Conservation (phyloP, 2,797 vertebrate genomes). For the Lithobates pipiens region DNA sequence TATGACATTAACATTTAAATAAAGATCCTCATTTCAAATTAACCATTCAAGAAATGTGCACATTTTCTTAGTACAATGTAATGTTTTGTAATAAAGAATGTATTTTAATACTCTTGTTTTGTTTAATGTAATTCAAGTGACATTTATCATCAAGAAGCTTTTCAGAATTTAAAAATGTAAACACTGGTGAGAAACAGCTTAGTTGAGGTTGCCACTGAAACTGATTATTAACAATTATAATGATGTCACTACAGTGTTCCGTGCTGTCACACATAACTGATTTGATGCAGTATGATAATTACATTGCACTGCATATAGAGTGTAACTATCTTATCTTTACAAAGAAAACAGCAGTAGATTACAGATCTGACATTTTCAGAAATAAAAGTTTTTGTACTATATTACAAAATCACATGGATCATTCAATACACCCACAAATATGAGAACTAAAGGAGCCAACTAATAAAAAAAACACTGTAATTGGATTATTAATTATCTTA, state of each 20-base stretch:
- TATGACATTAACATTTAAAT: too few relatives aligned
- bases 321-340: slow-evolving; percentile 3
- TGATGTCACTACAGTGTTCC: slow-evolving; percentile 38
- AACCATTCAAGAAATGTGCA: not conserved
- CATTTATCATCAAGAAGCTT: not conserved
- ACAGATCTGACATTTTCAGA: not conserved
- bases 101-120: not conserved
- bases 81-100: not conserved
- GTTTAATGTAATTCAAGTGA: not conserved
- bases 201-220: not conserved
- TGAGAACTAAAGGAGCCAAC: not conserved
- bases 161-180: not conserved
- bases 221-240: slow-evolving; percentile 22
- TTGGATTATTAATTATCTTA: slow-evolving; percentile 9
- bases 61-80: not conserved
- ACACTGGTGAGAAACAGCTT: not conserved
- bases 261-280: slow-evolving; percentile 16
- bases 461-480: not conserved
- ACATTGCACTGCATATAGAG: slow-evolving; percentile 32
- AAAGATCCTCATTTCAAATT: not conserved
- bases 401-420: not conserved
- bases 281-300: slow-evolving; percentile 28
- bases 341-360: not conserved
- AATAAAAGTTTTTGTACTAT: too few relatives aligned
- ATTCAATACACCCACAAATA: not conserved